Evolutionary conservation across 1,140 invertebrate species (phyloP).

Genomic region (Teleopsis dalmanni): DNA sequence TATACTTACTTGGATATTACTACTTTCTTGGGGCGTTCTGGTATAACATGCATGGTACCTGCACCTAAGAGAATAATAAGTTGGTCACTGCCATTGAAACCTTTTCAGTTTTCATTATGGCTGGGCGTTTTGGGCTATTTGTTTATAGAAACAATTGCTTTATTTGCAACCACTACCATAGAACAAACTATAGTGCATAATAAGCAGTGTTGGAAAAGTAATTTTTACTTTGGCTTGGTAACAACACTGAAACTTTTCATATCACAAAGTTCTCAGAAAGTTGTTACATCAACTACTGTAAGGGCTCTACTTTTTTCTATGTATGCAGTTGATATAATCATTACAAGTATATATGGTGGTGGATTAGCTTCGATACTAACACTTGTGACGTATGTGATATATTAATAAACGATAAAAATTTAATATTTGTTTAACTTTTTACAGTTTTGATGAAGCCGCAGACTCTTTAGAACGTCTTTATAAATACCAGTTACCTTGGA

Average conservation of each 20-base stretch:
- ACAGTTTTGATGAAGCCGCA: constrained; percentile 28
- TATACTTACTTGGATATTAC: constrained; percentile 22
- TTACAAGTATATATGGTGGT: constrained; percentile 35
- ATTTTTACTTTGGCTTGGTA: constrained; percentile 24
- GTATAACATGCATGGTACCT: constrained; percentile 33
- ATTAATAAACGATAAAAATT: too few species aligned
- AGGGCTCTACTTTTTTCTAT: constrained; percentile 26
- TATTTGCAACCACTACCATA: constrained; percentile 20
- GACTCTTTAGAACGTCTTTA: constrained; percentile 30
- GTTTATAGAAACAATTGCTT: constrained; percentile 18
- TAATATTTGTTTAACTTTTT: background rate
- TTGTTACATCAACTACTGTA: constrained; percentile 21
- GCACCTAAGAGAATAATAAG: constrained; percentile 22
- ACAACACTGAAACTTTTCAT: constrained; percentile 32
- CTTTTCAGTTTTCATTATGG: constrained; percentile 30
- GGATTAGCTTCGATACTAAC: constrained; percentile 33
- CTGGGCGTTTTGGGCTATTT: constrained; percentile 23
- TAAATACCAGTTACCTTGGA: constrained; percentile 27
- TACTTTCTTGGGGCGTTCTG: constrained; percentile 28
- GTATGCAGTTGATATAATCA: constrained; percentile 36
- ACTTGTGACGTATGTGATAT: constrained; percentile 20
- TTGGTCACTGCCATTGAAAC: constrained; percentile 28
- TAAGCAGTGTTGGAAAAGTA: background rate
- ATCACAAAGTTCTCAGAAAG: constrained; percentile 30
- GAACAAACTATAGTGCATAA: background rate